phyloP scores from a whole-genome alignment of 2,113 vertebrate species.

The Xerus inauris region DNA sequence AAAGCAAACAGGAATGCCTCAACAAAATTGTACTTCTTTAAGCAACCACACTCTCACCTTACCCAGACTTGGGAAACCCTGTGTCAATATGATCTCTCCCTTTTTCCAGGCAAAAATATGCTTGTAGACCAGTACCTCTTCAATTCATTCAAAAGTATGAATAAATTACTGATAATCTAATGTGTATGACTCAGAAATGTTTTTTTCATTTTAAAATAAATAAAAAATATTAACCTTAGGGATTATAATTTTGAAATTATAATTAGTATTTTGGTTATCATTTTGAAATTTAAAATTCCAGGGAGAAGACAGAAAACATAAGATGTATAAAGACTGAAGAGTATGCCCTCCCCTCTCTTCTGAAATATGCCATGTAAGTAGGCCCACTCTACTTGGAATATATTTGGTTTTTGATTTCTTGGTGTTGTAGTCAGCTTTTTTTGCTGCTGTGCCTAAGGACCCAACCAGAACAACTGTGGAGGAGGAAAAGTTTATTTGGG shows the following conservation, averaged over 20 bases:
- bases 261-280: too few relatives aligned
- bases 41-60: background rate
- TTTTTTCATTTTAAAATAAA: background rate
- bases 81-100: background rate
- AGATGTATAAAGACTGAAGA: background rate
- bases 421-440: background rate
- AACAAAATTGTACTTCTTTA: background rate
- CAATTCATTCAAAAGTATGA: background rate
- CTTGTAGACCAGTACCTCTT: background rate
- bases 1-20: background rate
- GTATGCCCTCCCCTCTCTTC: background rate
- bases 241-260: conserved; percentile 46
- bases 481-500: too few relatives aligned
- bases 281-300: conserved; percentile 46
- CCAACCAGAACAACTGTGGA: too few relatives aligned
- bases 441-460: too few relatives aligned
- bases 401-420: background rate
- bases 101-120: background rate
- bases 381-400: background rate
- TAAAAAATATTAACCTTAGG: background rate
- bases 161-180: background rate
- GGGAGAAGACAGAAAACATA: background rate
- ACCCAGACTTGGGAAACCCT: background rate
- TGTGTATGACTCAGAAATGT: background rate
- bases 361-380: background rate